phyloP scores from a whole-genome alignment of 2,888 invertebrate species.

The Elegia similella region DNA sequence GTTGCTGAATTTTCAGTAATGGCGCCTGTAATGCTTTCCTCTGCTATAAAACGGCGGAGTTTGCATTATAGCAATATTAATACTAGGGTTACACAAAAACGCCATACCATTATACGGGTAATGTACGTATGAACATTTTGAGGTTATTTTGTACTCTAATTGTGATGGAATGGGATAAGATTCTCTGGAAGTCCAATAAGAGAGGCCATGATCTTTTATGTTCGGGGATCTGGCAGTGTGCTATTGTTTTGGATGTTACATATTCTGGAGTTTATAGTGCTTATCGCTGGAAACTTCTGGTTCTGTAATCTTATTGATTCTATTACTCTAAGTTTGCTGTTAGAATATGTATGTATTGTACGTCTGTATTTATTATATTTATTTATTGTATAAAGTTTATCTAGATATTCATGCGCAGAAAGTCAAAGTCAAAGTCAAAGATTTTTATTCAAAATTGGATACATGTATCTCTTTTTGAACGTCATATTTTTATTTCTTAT shows the following conservation, averaged over 20 bases:
- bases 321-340: no score
- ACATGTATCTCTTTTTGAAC: no score
- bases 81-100: constrained; percentile 25
- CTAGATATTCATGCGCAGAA: no score
- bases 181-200: constrained; percentile 3
- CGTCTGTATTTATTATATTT: no score
- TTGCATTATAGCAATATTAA: constrained; percentile 26
- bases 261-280: not conserved
- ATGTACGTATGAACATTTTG: constrained; percentile 11
- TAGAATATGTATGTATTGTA: no score
- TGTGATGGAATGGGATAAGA: constrained; percentile 17
- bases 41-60: constrained; percentile 22
- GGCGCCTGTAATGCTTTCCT: constrained; percentile 15
- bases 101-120: constrained; percentile 13
- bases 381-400: no score
- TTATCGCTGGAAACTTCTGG: no score
- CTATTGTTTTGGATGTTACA: not conserved
- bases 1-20: constrained; percentile 25
- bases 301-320: no score
- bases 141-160: constrained; percentile 8
- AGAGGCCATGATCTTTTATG: constrained; percentile 9
- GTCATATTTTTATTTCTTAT: no score
- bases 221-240: not conserved
- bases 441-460: no score
- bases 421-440: no score